These are phyloP conservation scores for Nephila pilipes DNA, from an alignment of 1,140 invertebrate species.

Conservation along the genomic window DNA sequence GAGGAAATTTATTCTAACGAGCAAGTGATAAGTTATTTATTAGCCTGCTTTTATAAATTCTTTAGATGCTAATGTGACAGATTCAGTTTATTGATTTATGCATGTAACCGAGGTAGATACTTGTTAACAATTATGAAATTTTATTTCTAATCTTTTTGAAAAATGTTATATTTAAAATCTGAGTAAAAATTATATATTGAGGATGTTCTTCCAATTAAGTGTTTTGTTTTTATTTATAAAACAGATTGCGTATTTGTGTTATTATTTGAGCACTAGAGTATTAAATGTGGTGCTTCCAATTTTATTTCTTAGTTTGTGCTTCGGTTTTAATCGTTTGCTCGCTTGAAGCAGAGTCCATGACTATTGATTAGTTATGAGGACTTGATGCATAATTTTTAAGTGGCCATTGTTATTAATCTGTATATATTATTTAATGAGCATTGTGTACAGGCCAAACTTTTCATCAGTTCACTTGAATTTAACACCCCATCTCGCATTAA, in stretches of 20 bases:
- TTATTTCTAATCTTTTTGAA: constrained; percentile 8
- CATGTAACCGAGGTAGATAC: neutral
- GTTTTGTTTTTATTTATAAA: constrained; percentile 34
- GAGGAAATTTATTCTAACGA: constrained; percentile 4
- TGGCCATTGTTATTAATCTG: constrained; percentile 68
- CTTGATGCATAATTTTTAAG: constrained; percentile 52
- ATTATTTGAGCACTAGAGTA: constrained; percentile 40
- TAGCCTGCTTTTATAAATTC: neutral
- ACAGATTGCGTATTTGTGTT: constrained; percentile 15
- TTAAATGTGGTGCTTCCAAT: constrained; percentile 59
- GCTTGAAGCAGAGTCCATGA: constrained; percentile 21
- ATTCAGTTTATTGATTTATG: constrained; percentile 8
- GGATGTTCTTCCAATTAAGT: neutral
- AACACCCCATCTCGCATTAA: constrained; percentile 77
- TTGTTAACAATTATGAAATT: neutral
- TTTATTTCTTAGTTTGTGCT: constrained; percentile 42
- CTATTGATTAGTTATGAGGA: constrained; percentile 59
- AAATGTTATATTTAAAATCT: neutral
- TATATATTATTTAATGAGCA: constrained; percentile 75
- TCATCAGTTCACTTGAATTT: constrained; percentile 72
- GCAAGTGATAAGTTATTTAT: neutral
- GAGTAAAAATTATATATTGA: neutral
- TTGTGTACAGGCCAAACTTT: constrained; percentile 76
- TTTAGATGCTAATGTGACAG: neutral
- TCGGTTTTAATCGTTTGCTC: constrained; percentile 45